Evolutionary conservation across 2,113 vertebrate genomes (phyloP).

Genomic region (Campylomormyrus numenius): DNA sequence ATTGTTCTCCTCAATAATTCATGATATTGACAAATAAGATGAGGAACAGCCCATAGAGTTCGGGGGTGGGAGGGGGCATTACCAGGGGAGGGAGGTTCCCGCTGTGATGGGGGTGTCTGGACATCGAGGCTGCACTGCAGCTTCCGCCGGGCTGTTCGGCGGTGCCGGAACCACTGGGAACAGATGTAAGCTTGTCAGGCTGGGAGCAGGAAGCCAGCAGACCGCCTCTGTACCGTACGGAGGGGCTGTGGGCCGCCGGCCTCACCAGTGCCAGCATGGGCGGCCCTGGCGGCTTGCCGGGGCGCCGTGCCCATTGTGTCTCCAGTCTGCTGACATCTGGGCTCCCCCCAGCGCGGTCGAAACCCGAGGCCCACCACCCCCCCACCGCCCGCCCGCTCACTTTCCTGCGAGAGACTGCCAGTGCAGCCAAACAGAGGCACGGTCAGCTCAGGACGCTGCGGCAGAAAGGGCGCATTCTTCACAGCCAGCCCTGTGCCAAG

Average conservation of each 20-base stretch:
- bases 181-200: not conserved
- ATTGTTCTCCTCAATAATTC: conserved; percentile 13
- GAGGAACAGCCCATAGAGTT: not conserved
- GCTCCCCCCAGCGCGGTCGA: not conserved
- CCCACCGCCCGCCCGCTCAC: not conserved
- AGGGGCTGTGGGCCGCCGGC: not conserved
- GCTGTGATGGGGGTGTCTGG: not conserved
- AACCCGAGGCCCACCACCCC: not conserved
- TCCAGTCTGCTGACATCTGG: conserved; percentile 1
- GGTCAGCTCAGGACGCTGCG: not conserved
- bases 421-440: not conserved
- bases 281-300: not conserved
- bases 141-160: not conserved
- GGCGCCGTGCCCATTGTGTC: not conserved
- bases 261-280: not conserved
- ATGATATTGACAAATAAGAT: not conserved
- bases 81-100: not conserved
- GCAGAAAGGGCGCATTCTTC: conserved; percentile 18
- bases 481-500: not conserved
- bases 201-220: not conserved
- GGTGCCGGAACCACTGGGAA: not conserved
- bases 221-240: not conserved
- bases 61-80: not conserved
- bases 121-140: not conserved
- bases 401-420: not conserved